A percentile compares a stretch with the other conserved stretches of the same genome.
These are phyloP conservation scores for Zaprionus ornatus DNA, from an alignment of 1,140 invertebrate genomes.

Conservation along the genomic window DNA sequence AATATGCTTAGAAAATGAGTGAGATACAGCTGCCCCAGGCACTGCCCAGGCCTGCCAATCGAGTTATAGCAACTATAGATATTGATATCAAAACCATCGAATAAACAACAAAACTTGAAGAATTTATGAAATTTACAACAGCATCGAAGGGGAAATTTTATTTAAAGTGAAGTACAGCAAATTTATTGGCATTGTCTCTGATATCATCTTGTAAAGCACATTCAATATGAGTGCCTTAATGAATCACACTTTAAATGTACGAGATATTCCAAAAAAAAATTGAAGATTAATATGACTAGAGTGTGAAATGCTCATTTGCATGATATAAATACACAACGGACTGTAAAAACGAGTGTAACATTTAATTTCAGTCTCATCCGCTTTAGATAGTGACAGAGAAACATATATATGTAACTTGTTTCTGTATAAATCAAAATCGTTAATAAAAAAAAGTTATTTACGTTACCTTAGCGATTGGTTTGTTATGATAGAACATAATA, in stretches of 20 bases:
- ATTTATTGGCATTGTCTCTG: background rate
- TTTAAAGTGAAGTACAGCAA: no score
- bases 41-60: constrained; percentile 38
- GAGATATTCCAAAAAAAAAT: background rate
- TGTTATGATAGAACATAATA: background rate
- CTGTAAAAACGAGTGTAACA: background rate
- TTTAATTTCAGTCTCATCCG: background rate
- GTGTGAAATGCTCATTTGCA: background rate
- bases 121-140: background rate
- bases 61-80: constrained; percentile 24
- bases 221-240: background rate
- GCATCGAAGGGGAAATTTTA: background rate
- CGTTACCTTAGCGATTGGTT: background rate
- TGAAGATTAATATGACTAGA: background rate
- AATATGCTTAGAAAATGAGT: constrained; percentile 29
- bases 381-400: background rate
- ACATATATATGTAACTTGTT: background rate
- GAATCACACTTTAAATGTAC: background rate
- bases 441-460: background rate
- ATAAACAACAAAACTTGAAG: background rate
- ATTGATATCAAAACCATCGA: background rate
- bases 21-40: constrained; percentile 24
- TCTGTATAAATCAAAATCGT: background rate
- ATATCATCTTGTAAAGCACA: background rate
- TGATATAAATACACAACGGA: background rate